Evolutionary conservation across 2,888 invertebrate species (phyloP).

Genomic region (Drosophila gaucha): DNA sequence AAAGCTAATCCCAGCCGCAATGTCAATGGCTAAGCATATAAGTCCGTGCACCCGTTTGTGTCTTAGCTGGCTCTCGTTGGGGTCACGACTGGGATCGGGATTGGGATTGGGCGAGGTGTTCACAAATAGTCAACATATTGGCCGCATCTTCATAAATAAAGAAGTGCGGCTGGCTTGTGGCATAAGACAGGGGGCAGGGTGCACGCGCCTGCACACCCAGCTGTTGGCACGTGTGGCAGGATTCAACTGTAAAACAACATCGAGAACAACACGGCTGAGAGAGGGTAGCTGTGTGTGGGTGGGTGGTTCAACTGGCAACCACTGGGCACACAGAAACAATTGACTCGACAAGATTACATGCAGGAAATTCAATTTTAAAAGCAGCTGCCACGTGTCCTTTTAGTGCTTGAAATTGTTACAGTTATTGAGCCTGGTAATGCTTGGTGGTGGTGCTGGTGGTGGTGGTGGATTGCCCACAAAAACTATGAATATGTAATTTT

Average conservation of each 20-base stretch:
- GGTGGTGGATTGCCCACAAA: conserved; percentile 25
- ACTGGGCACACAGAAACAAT: conserved; percentile 69
- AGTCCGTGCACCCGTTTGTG: conserved; percentile 9
- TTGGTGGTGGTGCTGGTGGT: conserved; percentile 7
- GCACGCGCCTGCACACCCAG: conserved; percentile 43
- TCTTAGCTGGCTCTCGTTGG: not conserved
- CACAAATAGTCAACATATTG: conserved; percentile 76
- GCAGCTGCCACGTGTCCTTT: conserved; percentile 84
- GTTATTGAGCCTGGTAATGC: conserved; percentile 61
- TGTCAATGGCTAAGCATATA: too few species aligned
- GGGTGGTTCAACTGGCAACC: not conserved
- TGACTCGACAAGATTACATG: conserved; percentile 82
- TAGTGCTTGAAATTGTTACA: conserved; percentile 83
- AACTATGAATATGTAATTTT: conserved; percentile 72
- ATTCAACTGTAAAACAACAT: conserved; percentile 19
- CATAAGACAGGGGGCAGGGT: not conserved
- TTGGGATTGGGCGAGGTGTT: conserved; percentile 39
- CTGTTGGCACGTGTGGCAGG: conserved; percentile 35
- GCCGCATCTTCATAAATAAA: conserved; percentile 75
- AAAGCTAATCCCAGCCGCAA: conserved; percentile 24
- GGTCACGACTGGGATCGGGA: not conserved
- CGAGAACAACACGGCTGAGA: conserved; percentile 7
- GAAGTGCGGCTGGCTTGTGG: conserved; percentile 50
- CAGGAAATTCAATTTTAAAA: conserved; percentile 85
- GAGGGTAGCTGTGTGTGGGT: not conserved